Conservation (phyloP, 2,888 invertebrate species). For the Scaptodrosophila latifasciaeformis region DNA sequence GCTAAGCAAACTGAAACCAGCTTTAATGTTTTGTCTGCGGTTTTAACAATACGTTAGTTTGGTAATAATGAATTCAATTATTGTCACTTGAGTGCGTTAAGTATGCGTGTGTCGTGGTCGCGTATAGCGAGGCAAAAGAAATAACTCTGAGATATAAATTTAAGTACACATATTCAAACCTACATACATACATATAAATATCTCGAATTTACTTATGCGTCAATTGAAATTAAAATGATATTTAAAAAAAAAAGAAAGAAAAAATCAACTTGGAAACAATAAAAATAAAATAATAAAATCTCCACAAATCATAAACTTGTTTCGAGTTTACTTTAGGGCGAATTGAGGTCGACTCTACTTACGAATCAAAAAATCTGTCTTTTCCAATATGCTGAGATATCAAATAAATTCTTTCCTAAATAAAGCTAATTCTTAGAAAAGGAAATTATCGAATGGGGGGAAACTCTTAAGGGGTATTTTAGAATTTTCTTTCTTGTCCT, state of each 20-base stretch:
- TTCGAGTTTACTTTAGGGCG: too few species aligned
- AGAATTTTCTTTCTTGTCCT: too few species aligned
- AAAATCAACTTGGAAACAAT: neutral
- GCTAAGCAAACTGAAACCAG: too few species aligned
- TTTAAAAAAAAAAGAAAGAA: neutral
- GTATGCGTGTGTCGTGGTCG: slow-evolving; percentile 52
- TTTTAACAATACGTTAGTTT: slow-evolving; percentile 50
- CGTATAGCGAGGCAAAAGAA: neutral
- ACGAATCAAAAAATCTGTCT: too few species aligned
- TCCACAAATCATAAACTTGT: too few species aligned
- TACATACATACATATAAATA: neutral
- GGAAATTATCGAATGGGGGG: too few species aligned
- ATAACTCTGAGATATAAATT: neutral
- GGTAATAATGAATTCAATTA: slow-evolving; percentile 67
- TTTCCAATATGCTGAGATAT: too few species aligned
- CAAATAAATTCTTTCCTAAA: too few species aligned
- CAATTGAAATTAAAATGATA: slow-evolving; percentile 58
- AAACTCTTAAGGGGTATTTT: too few species aligned
- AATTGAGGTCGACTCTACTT: too few species aligned
- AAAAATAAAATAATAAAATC: neutral
- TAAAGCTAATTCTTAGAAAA: too few species aligned
- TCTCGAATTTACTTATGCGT: slow-evolving; percentile 35
- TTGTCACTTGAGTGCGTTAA: slow-evolving; percentile 66
- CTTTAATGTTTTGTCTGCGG: slow-evolving; percentile 6
- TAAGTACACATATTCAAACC: neutral